Evolutionary conservation across 2,888 invertebrate genomes (phyloP).

Genomic region (Heliconius sara): DNA sequence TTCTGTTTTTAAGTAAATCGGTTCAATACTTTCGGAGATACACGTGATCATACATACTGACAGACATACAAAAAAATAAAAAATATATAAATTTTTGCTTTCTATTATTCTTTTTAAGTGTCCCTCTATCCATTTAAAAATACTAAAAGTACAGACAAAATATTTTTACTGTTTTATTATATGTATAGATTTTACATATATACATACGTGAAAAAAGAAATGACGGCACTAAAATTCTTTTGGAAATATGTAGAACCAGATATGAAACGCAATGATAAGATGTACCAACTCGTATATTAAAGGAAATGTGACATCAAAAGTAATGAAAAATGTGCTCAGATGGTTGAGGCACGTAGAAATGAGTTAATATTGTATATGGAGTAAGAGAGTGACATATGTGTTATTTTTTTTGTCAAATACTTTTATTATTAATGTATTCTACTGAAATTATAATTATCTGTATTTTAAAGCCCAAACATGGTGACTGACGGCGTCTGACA

Average conservation of each 20-base stretch:
- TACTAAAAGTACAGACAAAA: no score
- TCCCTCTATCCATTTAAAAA: no score
- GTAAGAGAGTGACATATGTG: neutral
- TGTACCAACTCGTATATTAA: constrained; percentile 17
- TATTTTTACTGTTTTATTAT: no score
- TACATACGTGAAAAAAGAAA: neutral
- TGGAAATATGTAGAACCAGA: constrained; percentile 16
- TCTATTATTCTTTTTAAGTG: no score
- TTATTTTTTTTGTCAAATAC: neutral
- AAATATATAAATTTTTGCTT: no score
- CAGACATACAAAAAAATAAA: no score
- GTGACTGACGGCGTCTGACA: no score
- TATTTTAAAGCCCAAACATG: neutral
- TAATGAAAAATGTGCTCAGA: constrained; percentile 20
- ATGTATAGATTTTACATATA: neutral
- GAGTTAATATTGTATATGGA: constrained; percentile 15
- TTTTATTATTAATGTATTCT: neutral
- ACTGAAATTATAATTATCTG: neutral
- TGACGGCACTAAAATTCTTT: neutral
- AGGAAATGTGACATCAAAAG: constrained; percentile 28
- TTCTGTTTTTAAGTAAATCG: no score
- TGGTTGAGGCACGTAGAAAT: constrained; percentile 14
- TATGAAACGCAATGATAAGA: constrained; percentile 23
- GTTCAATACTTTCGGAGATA: no score
- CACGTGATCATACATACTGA: no score